Conservation (phyloP, 2,888 invertebrate genomes). For the Automeris io region DNA sequence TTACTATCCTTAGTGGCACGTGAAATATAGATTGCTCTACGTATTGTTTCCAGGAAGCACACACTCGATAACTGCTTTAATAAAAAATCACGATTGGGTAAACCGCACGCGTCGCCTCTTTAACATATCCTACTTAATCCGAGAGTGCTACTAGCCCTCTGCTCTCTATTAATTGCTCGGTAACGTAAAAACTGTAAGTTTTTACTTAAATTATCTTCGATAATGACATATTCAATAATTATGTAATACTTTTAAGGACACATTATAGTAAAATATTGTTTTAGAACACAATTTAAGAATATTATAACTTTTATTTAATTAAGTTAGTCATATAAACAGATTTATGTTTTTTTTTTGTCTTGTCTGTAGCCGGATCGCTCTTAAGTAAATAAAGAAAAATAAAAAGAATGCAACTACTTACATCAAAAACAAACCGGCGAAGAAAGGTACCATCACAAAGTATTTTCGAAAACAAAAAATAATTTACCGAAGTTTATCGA, state of each 20-base stretch:
- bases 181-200: neutral
- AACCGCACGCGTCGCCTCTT: slow-evolving; percentile 42
- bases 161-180: neutral
- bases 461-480: slow-evolving; percentile 36
- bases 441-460: neutral
- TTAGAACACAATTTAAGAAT: too few relatives aligned
- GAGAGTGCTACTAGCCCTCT: neutral
- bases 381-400: too few relatives aligned
- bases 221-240: too few relatives aligned
- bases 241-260: too few relatives aligned
- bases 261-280: too few relatives aligned
- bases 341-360: too few relatives aligned
- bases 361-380: too few relatives aligned
- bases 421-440: neutral
- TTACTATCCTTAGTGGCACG: neutral
- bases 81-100: neutral
- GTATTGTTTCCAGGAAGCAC: slow-evolving; percentile 15
- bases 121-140: slow-evolving; percentile 20
- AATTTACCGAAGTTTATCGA: slow-evolving; percentile 48
- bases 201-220: too few relatives aligned
- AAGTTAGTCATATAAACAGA: too few relatives aligned
- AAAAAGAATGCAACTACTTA: too few relatives aligned
- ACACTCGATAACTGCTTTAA: slow-evolving; percentile 4
- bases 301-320: too few relatives aligned
- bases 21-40: slow-evolving; percentile 1